phyloP scores from a whole-genome alignment of 2,888 invertebrate species.

The Eutolmus rufibarbis region DNA sequence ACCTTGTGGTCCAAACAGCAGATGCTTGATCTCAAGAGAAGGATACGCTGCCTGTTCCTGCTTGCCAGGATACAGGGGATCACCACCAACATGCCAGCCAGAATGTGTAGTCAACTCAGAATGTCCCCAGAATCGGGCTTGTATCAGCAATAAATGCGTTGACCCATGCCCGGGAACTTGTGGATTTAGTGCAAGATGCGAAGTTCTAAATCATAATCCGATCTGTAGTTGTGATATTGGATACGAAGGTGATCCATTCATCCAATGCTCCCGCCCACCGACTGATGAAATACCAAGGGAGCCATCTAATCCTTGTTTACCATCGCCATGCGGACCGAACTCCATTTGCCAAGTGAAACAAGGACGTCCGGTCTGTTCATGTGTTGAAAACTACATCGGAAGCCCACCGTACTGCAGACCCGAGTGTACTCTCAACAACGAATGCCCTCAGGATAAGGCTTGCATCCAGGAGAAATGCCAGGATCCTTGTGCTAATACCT shows the following conservation, averaged over 20 bases:
- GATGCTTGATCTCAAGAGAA: conserved; percentile 74
- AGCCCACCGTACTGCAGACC: conserved; percentile 83
- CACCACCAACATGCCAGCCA: conserved; percentile 83
- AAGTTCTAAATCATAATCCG: conserved; percentile 84
- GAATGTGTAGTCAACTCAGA: conserved; percentile 86
- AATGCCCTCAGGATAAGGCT: conserved; percentile 79
- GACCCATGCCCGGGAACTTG: conserved; percentile 88
- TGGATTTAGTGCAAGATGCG: conserved; percentile 77
- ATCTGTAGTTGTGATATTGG: conserved; percentile 80
- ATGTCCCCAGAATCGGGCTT: conserved; percentile 79
- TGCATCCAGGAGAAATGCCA: conserved; percentile 83
- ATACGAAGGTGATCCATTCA: conserved; percentile 83
- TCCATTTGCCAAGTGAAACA: conserved; percentile 84
- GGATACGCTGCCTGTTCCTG: conserved; percentile 82
- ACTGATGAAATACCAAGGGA: conserved; percentile 58
- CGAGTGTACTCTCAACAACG: conserved; percentile 83
- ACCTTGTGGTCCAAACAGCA: conserved; percentile 82
- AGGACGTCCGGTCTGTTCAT: conserved; percentile 81
- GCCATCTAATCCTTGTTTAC: conserved; percentile 66
- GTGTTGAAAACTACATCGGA: conserved; percentile 79
- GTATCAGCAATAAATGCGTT: conserved; percentile 79
- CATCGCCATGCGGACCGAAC: conserved; percentile 80
- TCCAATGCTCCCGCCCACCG: conserved; percentile 66
- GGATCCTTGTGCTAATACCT: conserved; percentile 80
- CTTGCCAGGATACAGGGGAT: conserved; percentile 77